Base-by-base conservation (phyloP, 1,140 invertebrate species). In the Dinoponera quadriceps region DNA sequence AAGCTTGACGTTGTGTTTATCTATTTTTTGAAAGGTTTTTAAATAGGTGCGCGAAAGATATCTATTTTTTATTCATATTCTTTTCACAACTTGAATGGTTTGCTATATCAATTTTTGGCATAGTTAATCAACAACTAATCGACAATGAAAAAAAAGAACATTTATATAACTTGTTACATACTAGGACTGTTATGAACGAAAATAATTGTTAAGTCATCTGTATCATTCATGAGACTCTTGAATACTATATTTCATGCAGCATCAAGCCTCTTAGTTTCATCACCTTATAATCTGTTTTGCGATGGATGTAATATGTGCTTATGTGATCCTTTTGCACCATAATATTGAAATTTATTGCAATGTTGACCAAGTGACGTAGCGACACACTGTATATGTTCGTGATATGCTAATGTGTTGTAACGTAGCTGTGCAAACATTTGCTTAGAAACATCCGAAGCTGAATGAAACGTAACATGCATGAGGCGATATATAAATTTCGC, bases 281-380 rank as follows among this genome's bases (percentile, higher is more conserved):
- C 75, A 83, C 22, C 82, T 88, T 54, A 81, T 62, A 89, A 85
- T 85, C 69, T 69, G 65, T 82, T 87, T 84, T 83, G 82, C 78
- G 68, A 83, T 90, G 77, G 49, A 77, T 89, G 84, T 87, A 87
- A 86, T 82, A 87, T 87, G 71, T 72, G 88, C 90, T 88, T 89
- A 86, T 86, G 88, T 86, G 82, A 88, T 89, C 82, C 75, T 88
- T 88, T 88, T 91, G 89, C 88, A 89, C 87, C 87, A 89, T 88
- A 87, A 89, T 77, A 77, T 88, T 71, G 81, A 73, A 85, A 90
- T 85, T 85, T 87, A 82, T 84, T 85, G 85, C 83, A 80, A 48
- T 85, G 75, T 86, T 86, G 44, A 66, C 54, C 73, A 77, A 87
- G 55, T 85, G 55, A 44, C 38, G 62, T 44, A 82, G 68, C 54